Evolutionary conservation across 2,888 invertebrate genomes (phyloP), one percentile per base, ranked within the genome.

Genomic region (Drosophila anomalata): DNA sequence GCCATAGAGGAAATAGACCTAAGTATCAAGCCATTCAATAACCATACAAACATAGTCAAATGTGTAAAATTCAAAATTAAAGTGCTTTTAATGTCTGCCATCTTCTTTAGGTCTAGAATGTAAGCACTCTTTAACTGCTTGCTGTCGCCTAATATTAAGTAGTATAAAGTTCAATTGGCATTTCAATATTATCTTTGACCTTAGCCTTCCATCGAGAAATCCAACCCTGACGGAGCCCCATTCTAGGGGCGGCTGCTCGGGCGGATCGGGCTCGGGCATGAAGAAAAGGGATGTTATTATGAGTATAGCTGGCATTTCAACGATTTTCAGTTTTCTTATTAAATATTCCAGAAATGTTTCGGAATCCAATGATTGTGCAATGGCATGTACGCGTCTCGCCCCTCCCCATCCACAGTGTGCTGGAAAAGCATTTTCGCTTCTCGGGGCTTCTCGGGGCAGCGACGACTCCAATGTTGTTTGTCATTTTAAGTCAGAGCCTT

Each of bases 301-400:
- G 84, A 85, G 84, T 87, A 87, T 79, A 84, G 84, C 84, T 77
- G 87, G 89, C 87, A 88, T 89, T 87, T 87, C 87, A 89, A 87
- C 87, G 87, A 87, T 88, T 87, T 88, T 81, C 87, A 88, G 88
- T 88, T 88, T 88, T 88, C 87, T 89, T 87, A 87, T 87, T 87
- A 87, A 87, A 87, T 88, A 87, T 87, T 89, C 87, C 78, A 81
- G 88, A 88, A 87, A 87, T 87, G 87, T 89, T 87, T 88, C 78
- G 87, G 88, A 87, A 88, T 88, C 82, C 87, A 86, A 88, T 85
- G 88, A 84, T 88, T 88, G 85, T 88, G 88, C 87, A 88, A 79
- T 85, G 88, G 88, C 87, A 85, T 85, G 87, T 87, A 87, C 85
- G 81, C 79, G 66, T 66, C 57, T 50, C 12, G 31, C 33, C 14